A percentile compares a stretch with the other conserved stretches of the same genome.
Evolutionary conservation across 1,140 invertebrate genomes (phyloP).

Genomic region (Caligus rogercresseyi): DNA sequence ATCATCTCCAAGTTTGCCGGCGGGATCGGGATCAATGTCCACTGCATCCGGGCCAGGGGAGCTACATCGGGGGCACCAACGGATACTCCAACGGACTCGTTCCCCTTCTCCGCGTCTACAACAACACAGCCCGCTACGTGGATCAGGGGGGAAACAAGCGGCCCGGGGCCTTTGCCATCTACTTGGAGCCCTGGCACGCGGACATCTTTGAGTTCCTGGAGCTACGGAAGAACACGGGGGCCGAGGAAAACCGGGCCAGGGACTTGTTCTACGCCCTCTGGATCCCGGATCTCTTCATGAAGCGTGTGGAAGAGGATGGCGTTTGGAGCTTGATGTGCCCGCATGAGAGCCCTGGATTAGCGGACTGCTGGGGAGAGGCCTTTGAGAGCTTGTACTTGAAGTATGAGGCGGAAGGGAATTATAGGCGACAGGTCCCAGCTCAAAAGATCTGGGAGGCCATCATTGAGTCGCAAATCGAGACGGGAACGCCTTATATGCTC

Average conservation of each 20-base stretch:
- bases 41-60: conserved; percentile 82
- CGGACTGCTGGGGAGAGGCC: conserved; percentile 81
- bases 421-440: conserved; percentile 56
- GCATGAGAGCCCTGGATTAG: conserved; percentile 69
- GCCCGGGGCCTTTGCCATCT: conserved; percentile 97
- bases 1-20: conserved; percentile 92
- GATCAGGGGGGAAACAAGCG: conserved; percentile 97
- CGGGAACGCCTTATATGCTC: conserved; percentile 92
- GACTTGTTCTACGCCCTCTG: conserved; percentile 96
- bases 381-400: conserved; percentile 75
- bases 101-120: conserved; percentile 89
- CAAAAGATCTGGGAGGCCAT: conserved; percentile 84
- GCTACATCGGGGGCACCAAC: conserved; percentile 86
- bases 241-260: conserved; percentile 75
- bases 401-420: conserved; percentile 70
- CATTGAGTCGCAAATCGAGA: conserved; percentile 89
- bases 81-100: conserved; percentile 91
- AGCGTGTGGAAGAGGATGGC: conserved; percentile 66
- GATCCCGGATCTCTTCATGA: conserved; percentile 99
- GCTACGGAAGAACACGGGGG: conserved; percentile 82
- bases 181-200: conserved; percentile 96
- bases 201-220: conserved; percentile 92
- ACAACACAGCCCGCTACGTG: conserved; percentile 78
- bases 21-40: conserved; percentile 90
- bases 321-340: conserved; percentile 96